These are phyloP conservation scores for Lutraria lutraria DNA, from an alignment of 2,888 invertebrate species.

Conservation along the genomic window DNA sequence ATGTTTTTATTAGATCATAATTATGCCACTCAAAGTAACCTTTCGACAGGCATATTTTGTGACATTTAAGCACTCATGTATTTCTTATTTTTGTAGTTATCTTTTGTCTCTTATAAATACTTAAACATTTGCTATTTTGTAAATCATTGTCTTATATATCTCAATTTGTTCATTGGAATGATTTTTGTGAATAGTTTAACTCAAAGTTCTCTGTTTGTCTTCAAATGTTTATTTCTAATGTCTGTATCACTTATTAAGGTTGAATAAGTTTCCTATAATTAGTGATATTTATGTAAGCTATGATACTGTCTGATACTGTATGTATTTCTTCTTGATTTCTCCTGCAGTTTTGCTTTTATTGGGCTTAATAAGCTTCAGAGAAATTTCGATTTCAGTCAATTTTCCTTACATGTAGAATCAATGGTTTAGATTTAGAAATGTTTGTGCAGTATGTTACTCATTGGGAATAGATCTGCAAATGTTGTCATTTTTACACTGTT, in stretches of 20 bases:
- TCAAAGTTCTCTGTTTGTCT: not conserved
- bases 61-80: too few relatives aligned
- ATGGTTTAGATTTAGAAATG: too few relatives aligned
- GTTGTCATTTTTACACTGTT: too few relatives aligned
- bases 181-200: not conserved
- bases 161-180: not conserved
- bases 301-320: not conserved
- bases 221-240: not conserved
- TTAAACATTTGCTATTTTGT: not conserved
- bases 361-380: not conserved
- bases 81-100: too few relatives aligned
- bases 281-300: slow-evolving; percentile 5
- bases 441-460: too few relatives aligned
- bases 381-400: not conserved
- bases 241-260: not conserved
- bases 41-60: too few relatives aligned
- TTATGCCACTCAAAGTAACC: too few relatives aligned
- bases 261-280: not conserved
- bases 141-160: not conserved
- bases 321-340: not conserved
- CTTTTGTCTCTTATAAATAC: too few relatives aligned
- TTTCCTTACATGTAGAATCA: not conserved
- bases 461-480: too few relatives aligned
- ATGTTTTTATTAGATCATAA: too few relatives aligned
- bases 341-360: not conserved